Percentiles rank a stretch among this genome's conserved stretches.
Evolutionary conservation across 2,888 invertebrate genomes (phyloP).

Genomic region (Drosophila villosipedis): DNA sequence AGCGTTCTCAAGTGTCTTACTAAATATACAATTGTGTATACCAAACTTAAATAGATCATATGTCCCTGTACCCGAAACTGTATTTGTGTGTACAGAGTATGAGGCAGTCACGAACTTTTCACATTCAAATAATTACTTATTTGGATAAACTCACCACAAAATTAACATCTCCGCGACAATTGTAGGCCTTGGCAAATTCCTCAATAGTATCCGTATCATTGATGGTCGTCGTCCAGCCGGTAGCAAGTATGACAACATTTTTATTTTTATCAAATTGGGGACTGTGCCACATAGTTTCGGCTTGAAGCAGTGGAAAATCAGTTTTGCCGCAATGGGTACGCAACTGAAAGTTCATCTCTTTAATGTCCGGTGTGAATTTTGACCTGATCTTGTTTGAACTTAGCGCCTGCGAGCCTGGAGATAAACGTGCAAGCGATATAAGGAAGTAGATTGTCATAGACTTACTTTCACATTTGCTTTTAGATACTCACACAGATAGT

Average conservation of each 20-base stretch:
- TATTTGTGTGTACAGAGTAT: not conserved
- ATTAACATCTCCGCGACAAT: constrained; percentile 82
- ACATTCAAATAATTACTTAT: not conserved
- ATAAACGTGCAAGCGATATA: no score
- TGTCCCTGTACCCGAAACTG: no score
- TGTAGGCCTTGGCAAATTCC: constrained; percentile 79
- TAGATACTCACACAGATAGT: constrained; percentile 78
- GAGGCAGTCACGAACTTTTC: not conserved
- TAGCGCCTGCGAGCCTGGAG: constrained; percentile 81
- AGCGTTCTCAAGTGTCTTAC: not conserved
- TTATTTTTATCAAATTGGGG: constrained; percentile 79
- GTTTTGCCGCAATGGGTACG: constrained; percentile 73
- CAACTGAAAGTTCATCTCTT: constrained; percentile 81
- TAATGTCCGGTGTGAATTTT: constrained; percentile 78
- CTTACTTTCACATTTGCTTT: not conserved
- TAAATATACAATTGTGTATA: not conserved
- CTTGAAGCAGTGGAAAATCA: constrained; percentile 75
- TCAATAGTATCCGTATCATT: constrained; percentile 78
- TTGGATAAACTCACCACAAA: constrained; percentile 79
- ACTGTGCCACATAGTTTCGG: constrained; percentile 81
- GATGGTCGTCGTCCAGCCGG: constrained; percentile 84
- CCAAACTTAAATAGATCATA: not conserved
- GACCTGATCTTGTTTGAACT: constrained; percentile 72
- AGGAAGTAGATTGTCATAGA: not conserved
- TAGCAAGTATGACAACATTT: constrained; percentile 82